Evolutionary conservation across 2,113 vertebrate species (phyloP).

Genomic region (Cyprinodon variegatus): DNA sequence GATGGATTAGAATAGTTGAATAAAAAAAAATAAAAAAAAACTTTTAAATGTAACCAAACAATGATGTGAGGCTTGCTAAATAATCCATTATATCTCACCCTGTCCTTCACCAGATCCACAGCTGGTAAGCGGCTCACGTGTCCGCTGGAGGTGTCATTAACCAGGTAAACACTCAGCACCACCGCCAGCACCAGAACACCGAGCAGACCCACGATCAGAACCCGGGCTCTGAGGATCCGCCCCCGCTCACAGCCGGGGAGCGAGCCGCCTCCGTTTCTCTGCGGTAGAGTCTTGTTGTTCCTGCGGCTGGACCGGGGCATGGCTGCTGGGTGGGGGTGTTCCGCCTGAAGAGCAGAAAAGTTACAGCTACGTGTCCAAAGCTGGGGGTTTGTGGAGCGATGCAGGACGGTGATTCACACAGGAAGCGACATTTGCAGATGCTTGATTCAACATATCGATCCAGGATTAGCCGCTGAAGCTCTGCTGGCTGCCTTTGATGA

Average conservation of each 20-base stretch:
- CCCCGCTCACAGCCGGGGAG: constrained; percentile 60
- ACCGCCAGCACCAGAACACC: constrained; percentile 70
- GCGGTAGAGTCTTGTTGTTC: constrained; percentile 66
- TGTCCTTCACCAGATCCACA: constrained; percentile 66
- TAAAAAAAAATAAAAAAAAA: background rate
- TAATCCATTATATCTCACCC: constrained; percentile 58
- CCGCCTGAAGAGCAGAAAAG: too few relatives aligned
- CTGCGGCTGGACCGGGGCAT: constrained; percentile 77
- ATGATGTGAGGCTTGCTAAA: background rate
- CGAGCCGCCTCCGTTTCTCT: constrained; percentile 43
- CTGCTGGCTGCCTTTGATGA: background rate
- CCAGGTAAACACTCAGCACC: constrained; percentile 74
- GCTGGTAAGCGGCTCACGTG: constrained; percentile 22
- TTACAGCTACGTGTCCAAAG: constrained; percentile 62
- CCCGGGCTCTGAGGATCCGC: constrained; percentile 61
- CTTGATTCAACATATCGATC: background rate
- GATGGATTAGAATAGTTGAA: background rate
- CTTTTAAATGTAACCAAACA: background rate
- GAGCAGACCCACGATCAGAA: constrained; percentile 73
- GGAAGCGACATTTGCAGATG: constrained; percentile 39
- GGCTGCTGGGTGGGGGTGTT: background rate
- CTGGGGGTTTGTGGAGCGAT: background rate
- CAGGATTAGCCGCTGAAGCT: background rate
- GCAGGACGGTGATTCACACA: constrained; percentile 24
- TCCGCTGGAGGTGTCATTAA: constrained; percentile 50